These are phyloP conservation scores for Eubucco bourcierii DNA, from an alignment of 2,113 vertebrate genomes.

Conservation along the genomic window DNA sequence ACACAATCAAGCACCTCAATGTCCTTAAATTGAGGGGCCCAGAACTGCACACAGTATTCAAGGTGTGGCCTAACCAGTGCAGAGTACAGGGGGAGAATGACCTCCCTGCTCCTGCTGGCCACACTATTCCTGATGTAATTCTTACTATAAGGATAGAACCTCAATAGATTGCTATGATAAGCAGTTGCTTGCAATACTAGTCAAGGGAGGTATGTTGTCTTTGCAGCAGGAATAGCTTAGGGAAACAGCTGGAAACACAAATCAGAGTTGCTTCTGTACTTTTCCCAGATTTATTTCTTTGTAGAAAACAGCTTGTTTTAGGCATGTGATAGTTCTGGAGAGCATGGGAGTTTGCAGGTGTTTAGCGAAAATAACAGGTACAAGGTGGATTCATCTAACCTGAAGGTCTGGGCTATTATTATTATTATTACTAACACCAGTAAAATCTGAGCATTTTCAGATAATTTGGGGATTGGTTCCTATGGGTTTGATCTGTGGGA, in stretches of 20 bases:
- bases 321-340: neutral
- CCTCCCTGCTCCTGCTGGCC: too few species aligned
- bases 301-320: neutral
- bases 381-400: neutral
- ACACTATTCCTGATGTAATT: too few species aligned
- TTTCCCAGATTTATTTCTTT: neutral
- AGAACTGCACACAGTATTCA: too few species aligned
- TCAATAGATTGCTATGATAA: neutral
- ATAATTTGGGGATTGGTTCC: neutral
- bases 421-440: neutral
- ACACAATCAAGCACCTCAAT: too few species aligned
- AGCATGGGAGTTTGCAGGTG: neutral
- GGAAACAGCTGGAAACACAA: neutral
- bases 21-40: too few species aligned
- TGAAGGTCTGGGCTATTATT: neutral
- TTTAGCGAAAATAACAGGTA: neutral
- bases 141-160: neutral
- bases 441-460: neutral
- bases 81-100: too few species aligned
- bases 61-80: too few species aligned
- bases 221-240: neutral
- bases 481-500: neutral
- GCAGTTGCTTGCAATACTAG: neutral
- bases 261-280: neutral
- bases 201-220: neutral